These are phyloP conservation scores for Ectobius pallidus DNA, from an alignment of 2,888 invertebrate species.

Conservation along the genomic window DNA sequence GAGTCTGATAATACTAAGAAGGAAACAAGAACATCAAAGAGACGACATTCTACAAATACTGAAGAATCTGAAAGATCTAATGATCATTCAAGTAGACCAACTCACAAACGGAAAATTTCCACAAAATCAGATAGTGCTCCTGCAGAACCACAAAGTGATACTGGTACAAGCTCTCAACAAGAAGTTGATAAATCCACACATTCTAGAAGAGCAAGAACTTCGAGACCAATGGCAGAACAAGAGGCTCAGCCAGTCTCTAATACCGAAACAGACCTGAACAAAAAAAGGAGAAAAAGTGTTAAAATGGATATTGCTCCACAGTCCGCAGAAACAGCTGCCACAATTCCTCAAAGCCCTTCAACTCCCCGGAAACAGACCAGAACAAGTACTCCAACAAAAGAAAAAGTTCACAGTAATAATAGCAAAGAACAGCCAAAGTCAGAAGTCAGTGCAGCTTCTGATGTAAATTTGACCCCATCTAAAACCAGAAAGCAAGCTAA, in stretches of 20 bases:
- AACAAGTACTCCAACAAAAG: neutral
- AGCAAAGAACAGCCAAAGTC: neutral
- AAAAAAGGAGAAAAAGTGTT: neutral
- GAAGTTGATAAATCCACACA: neutral
- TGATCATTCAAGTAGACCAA: neutral
- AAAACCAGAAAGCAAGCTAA: neutral
- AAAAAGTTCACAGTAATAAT: neutral
- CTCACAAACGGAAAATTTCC: conserved; percentile 6
- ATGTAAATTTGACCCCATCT: too few species aligned
- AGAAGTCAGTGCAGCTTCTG: neutral
- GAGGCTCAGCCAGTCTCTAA: neutral
- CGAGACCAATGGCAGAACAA: neutral
- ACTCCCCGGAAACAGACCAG: neutral
- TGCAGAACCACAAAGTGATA: too few species aligned
- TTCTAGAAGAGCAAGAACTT: neutral
- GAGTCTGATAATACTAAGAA: neutral
- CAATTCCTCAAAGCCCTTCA: neutral
- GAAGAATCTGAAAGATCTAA: neutral
- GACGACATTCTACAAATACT: neutral
- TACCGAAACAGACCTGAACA: neutral
- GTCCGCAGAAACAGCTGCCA: too few species aligned
- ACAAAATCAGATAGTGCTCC: neutral
- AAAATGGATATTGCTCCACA: neutral
- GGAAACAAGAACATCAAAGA: neutral
- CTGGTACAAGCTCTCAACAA: neutral